A percentile compares a stretch with the other conserved stretches of the same genome.
phyloP scores from a whole-genome alignment of 2,888 invertebrate species.

The Rapana venosa region DNA sequence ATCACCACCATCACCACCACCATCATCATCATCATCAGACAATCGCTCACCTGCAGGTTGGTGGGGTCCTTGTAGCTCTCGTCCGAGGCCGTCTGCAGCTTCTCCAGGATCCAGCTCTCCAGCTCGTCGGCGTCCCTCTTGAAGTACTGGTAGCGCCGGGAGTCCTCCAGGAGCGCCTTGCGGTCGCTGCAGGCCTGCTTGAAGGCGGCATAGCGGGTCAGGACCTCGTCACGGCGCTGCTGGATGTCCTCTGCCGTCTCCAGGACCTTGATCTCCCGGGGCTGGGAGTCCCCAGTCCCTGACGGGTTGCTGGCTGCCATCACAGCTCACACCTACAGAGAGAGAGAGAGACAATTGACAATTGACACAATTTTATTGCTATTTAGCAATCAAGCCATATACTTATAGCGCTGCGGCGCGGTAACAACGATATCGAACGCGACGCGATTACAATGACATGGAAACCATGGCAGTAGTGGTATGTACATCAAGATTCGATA shows the following conservation, averaged over 20 bases:
- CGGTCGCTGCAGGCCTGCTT: constrained; percentile 96
- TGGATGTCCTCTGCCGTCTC: constrained; percentile 99
- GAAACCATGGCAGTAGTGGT: too few relatives aligned
- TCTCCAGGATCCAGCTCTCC: constrained; percentile 98
- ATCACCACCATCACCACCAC: not conserved
- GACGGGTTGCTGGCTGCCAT: constrained; percentile 27
- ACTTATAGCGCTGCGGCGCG: not conserved
- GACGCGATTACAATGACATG: too few relatives aligned
- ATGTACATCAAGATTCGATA: too few relatives aligned
- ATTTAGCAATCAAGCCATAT: too few relatives aligned
- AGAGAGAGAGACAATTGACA: too few relatives aligned
- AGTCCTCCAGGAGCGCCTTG: constrained; percentile 97
- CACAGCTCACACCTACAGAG: not conserved
- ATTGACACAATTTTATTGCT: too few relatives aligned
- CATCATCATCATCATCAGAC: not conserved
- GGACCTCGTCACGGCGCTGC: constrained; percentile 80
- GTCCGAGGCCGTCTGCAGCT: constrained; percentile 98
- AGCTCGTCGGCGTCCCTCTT: constrained; percentile 99
- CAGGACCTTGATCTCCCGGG: constrained; percentile 84
- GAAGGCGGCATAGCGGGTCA: constrained; percentile 95
- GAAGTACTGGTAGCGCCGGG: constrained; percentile 93
- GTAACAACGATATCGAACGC: not conserved
- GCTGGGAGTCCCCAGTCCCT: constrained; percentile 67
- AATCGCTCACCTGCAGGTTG: constrained; percentile 88
- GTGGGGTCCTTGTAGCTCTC: constrained; percentile 99